These are phyloP conservation scores for Brachionus calyciflorus DNA, from an alignment of 1,140 invertebrate genomes.

Conservation along the genomic window DNA sequence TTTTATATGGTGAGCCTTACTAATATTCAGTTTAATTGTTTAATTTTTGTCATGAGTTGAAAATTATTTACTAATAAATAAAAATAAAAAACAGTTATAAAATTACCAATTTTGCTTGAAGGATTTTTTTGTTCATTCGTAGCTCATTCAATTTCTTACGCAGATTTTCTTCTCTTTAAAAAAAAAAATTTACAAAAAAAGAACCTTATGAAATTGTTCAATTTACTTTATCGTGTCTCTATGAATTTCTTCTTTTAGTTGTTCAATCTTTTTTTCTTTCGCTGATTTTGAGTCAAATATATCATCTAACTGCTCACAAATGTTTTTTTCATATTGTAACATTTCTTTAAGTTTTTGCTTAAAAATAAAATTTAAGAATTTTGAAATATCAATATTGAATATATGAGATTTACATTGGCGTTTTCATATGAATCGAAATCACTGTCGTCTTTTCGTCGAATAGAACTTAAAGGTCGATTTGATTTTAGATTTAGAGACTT, in stretches of 20 bases:
- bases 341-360: conserved; percentile 47
- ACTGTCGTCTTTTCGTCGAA: not conserved
- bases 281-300: conserved; percentile 34
- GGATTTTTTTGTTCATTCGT: conserved; percentile 41
- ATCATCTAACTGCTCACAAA: conserved; percentile 42
- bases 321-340: conserved; percentile 42
- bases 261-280: conserved; percentile 42
- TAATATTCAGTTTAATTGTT: too few species aligned
- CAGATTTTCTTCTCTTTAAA: conserved; percentile 32
- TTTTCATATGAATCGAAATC: conserved; percentile 41
- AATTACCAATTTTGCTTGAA: conserved; percentile 35
- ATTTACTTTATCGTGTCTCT: conserved; percentile 20
- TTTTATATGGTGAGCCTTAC: too few species aligned
- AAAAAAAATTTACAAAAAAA: not conserved
- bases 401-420: not conserved
- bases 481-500: not conserved
- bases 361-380: not conserved
- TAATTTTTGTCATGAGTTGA: too few species aligned
- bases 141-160: conserved; percentile 38
- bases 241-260: conserved; percentile 37
- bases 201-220: not conserved
- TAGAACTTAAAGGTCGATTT: not conserved
- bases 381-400: not conserved
- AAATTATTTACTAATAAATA: too few species aligned
- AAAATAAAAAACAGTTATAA: too few species aligned